Evolutionary conservation across 2,888 invertebrate genomes (phyloP).

Genomic region (Euphydryas editha): DNA sequence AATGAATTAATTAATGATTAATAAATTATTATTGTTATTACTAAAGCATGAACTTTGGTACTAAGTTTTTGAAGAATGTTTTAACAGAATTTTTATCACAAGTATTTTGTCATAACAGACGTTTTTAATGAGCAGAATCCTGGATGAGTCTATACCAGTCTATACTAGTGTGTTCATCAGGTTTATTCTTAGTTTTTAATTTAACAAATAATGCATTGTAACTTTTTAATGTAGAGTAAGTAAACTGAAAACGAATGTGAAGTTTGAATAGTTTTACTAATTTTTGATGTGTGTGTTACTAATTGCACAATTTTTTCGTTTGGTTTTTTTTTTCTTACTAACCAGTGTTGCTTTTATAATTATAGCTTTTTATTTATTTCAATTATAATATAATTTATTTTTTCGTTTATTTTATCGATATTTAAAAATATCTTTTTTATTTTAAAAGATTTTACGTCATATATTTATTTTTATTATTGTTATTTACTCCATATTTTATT

Average conservation of each 20-base stretch:
- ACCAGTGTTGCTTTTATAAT: conserved; percentile 4
- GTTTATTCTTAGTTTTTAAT: too few species aligned
- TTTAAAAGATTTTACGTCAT: background rate
- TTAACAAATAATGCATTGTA: too few species aligned
- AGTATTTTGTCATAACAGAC: background rate
- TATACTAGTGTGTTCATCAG: too few species aligned
- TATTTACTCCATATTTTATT: background rate
- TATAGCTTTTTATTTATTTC: background rate
- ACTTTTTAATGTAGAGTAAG: too few species aligned
- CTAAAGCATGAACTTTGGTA: background rate
- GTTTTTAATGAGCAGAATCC: too few species aligned
- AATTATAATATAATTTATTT: background rate
- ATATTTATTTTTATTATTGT: background rate
- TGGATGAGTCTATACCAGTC: too few species aligned
- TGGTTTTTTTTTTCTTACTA: background rate
- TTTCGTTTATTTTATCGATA: background rate
- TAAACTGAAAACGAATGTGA: too few species aligned
- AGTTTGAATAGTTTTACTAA: background rate
- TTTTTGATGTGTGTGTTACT: background rate
- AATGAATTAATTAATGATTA: conserved; percentile 4
- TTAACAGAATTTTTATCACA: background rate
- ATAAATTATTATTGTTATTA: background rate
- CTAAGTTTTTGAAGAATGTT: background rate
- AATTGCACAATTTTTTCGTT: conserved; percentile 3
- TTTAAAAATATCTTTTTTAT: too few species aligned